phyloP scores from a whole-genome alignment of 2,113 vertebrate genomes.

The Clinocottus analis region DNA sequence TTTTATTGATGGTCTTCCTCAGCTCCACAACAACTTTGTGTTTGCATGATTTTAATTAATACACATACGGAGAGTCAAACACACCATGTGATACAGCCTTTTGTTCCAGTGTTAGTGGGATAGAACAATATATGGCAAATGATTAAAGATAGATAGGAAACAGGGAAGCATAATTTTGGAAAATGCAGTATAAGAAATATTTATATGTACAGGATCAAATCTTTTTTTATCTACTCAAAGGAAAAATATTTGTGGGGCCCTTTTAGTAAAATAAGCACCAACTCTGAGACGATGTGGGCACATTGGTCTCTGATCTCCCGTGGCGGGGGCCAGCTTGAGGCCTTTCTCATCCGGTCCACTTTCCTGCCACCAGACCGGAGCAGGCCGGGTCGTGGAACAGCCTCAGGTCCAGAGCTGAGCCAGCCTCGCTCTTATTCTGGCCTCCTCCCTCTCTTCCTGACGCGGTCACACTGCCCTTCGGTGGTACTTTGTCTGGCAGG shows the following conservation, averaged over 20 bases:
- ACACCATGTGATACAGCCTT: neutral
- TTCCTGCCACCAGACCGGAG: no score
- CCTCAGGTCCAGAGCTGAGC: neutral
- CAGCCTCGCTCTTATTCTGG: neutral
- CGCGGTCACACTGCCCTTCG: neutral
- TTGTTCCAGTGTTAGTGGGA: neutral
- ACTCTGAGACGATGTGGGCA: neutral
- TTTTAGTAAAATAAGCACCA: neutral
- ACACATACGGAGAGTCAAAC: constrained; percentile 3
- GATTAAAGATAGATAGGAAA: neutral
- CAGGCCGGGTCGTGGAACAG: neutral
- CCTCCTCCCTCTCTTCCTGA: neutral
- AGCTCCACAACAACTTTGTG: constrained; percentile 35
- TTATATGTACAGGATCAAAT: constrained; percentile 3
- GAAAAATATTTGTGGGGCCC: neutral
- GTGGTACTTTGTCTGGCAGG: neutral
- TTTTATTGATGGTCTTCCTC: constrained; percentile 45
- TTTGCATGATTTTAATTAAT: constrained; percentile 58
- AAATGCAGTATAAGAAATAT: neutral
- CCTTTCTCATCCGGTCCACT: neutral
- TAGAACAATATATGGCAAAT: neutral
- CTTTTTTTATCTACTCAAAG: neutral
- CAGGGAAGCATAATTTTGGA: neutral
- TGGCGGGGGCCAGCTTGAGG: no score
- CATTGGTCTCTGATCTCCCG: neutral